A percentile compares a stretch with the other conserved stretches of the same genome.
Conservation (phyloP, 2,797 vertebrate species). For the Psittacula derbiana region DNA sequence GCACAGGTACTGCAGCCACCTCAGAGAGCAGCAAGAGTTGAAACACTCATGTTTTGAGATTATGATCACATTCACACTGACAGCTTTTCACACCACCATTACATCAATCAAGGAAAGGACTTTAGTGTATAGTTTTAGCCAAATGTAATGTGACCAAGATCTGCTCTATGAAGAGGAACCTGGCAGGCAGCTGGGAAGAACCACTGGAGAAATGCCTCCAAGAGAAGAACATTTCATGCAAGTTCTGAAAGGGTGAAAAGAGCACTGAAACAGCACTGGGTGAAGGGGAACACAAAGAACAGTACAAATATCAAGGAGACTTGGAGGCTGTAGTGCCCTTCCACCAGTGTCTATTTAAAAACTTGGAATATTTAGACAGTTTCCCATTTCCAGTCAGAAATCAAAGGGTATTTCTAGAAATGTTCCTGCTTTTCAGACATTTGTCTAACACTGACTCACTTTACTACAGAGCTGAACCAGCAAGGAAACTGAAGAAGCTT, state of each 20-base stretch:
- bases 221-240: neutral
- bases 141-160: neutral
- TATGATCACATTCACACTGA: neutral
- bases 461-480: neutral
- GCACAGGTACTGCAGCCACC: neutral
- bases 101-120: neutral
- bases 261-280: neutral
- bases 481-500: neutral
- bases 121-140: neutral
- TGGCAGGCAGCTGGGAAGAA: neutral
- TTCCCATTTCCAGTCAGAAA: conserved; percentile 31
- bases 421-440: neutral
- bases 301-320: neutral
- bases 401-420: conserved; percentile 8
- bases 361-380: neutral
- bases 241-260: neutral
- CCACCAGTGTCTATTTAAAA: neutral
- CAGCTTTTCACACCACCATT: neutral
- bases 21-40: neutral
- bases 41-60: neutral
- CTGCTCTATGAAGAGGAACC: neutral
- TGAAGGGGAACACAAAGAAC: neutral
- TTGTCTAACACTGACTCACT: neutral
- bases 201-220: neutral
- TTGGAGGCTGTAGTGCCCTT: neutral